These are phyloP conservation scores for Diorhabda carinulata DNA, from an alignment of 1,140 invertebrate species.

Conservation along the genomic window DNA sequence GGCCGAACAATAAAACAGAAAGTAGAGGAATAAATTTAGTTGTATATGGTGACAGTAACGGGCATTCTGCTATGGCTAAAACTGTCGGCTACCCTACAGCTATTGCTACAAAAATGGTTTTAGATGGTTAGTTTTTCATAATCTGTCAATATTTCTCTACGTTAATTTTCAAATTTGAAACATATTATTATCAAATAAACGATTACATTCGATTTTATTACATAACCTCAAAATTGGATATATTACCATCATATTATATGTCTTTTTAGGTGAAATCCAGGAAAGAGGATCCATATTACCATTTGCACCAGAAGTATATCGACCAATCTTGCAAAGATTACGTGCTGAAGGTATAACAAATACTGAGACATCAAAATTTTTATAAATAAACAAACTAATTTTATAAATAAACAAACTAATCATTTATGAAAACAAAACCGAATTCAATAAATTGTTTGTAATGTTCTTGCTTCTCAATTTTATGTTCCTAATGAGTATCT, in stretches of 20 bases:
- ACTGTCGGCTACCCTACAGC: conserved; percentile 95
- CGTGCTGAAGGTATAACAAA: conserved; percentile 79
- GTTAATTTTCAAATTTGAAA: too few species aligned
- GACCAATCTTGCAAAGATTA: conserved; percentile 81
- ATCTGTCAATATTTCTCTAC: too few species aligned
- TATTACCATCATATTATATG: neutral
- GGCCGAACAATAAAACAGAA: conserved; percentile 85
- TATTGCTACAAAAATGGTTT: conserved; percentile 95
- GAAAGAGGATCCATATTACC: conserved; percentile 87
- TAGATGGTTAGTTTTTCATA: conserved; percentile 68
- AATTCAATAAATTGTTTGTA: too few species aligned
- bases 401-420: conserved; percentile 18
- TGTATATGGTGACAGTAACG: conserved; percentile 80
- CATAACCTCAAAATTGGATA: too few species aligned
- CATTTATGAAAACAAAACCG: too few species aligned
- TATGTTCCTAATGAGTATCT: too few species aligned
- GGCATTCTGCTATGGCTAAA: conserved; percentile 95
- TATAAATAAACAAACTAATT: conserved; percentile 19
- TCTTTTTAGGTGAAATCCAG: conserved; percentile 85
- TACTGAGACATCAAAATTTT: conserved; percentile 62
- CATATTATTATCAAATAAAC: too few species aligned
- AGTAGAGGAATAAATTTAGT: conserved; percentile 87
- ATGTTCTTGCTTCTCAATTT: too few species aligned
- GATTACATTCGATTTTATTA: too few species aligned
- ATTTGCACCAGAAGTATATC: conserved; percentile 85